A percentile compares a stretch with the other conserved stretches of the same genome.
These are phyloP conservation scores for Pachyramphus minor DNA, from an alignment of 2,113 vertebrate species.

Conservation along the genomic window DNA sequence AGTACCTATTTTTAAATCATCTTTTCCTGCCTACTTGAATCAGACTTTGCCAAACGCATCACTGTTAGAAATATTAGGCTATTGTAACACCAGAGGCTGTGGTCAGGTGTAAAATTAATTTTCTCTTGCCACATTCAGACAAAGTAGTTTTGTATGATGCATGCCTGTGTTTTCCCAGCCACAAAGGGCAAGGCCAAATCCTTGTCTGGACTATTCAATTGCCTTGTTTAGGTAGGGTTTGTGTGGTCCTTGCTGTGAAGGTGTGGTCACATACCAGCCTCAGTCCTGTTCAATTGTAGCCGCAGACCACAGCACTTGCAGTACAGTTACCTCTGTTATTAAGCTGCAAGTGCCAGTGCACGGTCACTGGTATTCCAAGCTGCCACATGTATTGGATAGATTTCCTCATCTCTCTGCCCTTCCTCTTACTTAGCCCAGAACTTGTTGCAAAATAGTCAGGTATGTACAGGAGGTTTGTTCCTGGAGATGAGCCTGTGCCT, in stretches of 20 bases:
- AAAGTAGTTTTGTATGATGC: background rate
- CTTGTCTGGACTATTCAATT: background rate
- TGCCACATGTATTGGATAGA: background rate
- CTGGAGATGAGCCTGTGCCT: background rate
- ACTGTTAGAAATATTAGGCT: conserved; percentile 12
- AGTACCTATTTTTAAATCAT: background rate
- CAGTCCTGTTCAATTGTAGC: background rate
- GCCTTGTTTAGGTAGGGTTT: background rate
- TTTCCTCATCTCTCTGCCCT: background rate
- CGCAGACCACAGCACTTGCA: background rate
- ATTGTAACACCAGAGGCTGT: background rate
- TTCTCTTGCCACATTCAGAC: background rate
- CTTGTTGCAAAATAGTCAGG: background rate
- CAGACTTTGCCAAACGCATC: background rate
- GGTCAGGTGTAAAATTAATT: conserved; percentile 19
- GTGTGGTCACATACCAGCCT: background rate
- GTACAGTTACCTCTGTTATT: background rate
- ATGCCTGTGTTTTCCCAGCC: background rate
- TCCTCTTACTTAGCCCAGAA: background rate
- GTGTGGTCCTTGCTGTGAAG: background rate
- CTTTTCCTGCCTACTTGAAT: background rate
- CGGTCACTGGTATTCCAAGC: background rate
- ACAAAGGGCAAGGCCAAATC: background rate
- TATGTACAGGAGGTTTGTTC: background rate
- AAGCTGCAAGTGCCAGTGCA: background rate